A percentile compares a stretch with the other conserved stretches of the same genome.
These are phyloP conservation scores for Aurelia aurita DNA, from an alignment of 30 jellyfish, hydroid and myxozoan species.

Conservation along the genomic window DNA sequence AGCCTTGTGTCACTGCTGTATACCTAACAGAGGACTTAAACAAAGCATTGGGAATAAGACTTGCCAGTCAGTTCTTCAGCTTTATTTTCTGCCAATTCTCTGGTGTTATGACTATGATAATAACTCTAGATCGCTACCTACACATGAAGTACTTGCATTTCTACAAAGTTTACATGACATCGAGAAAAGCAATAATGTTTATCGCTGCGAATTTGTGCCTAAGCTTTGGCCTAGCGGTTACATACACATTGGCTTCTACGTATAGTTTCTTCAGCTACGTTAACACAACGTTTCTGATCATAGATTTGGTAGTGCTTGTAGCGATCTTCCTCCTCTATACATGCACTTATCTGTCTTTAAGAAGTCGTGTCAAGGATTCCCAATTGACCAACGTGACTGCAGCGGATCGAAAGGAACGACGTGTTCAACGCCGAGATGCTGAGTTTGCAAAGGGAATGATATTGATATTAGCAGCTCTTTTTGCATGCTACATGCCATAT, in stretches of 20 bases:
- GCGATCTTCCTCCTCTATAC: slow-evolving; percentile 13
- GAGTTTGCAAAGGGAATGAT: slow-evolving; percentile 29
- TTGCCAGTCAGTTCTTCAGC: neutral
- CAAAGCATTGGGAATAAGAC: too few relatives aligned
- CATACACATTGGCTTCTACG: slow-evolving; percentile 10
- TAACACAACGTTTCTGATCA: neutral
- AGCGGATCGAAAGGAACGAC: neutral
- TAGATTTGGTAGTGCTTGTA: neutral
- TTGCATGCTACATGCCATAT: slow-evolving; percentile 17
- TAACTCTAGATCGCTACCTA: slow-evolving; percentile 26
- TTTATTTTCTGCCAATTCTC: slow-evolving; percentile 25
- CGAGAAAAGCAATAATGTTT: neutral
- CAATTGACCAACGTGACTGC: neutral
- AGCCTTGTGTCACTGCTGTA: slow-evolving; percentile 20
- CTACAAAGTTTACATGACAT: slow-evolving; percentile 6
- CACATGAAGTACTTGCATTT: slow-evolving; percentile 25
- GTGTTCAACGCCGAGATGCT: neutral
- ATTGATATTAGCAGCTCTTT: neutral
- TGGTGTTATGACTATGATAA: slow-evolving; percentile 19
- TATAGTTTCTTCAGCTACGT: neutral
- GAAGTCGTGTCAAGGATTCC: slow-evolving; percentile 7
- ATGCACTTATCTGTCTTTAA: slow-evolving; percentile 8
- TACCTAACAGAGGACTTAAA: neutral
- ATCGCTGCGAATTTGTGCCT: neutral
- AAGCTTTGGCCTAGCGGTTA: neutral